These are phyloP conservation scores for Pyrochroa serraticornis DNA, from an alignment of 2,888 invertebrate genomes.

Conservation along the genomic window DNA sequence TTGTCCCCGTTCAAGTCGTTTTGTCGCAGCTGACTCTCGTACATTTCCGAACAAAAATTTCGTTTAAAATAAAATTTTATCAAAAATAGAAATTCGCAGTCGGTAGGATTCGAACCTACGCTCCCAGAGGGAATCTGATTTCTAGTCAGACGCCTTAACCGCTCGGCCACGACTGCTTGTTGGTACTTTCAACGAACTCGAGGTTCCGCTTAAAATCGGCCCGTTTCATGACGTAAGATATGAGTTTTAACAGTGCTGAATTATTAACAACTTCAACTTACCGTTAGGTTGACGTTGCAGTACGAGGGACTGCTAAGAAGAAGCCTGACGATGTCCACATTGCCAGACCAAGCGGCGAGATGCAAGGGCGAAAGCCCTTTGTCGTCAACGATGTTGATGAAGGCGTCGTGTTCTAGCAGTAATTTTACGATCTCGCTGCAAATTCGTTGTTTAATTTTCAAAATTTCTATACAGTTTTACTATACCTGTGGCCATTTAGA, in stretches of 20 bases:
- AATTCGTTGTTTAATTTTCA: neutral
- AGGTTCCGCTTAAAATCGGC: neutral
- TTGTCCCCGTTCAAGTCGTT: too few relatives aligned
- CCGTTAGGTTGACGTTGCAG: constrained; percentile 84
- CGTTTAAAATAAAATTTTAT: neutral
- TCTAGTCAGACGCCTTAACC: constrained; percentile 90
- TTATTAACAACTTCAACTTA: too few relatives aligned
- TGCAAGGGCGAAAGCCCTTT: constrained; percentile 93
- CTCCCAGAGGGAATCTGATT: constrained; percentile 90
- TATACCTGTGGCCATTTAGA: constrained; percentile 88
- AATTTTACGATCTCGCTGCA: constrained; percentile 83
- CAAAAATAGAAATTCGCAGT: constrained; percentile 62
- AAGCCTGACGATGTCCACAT: constrained; percentile 84
- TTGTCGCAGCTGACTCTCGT: too few relatives aligned
- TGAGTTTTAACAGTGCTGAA: too few relatives aligned
- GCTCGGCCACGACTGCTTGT: constrained; percentile 81
- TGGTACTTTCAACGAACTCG: neutral
- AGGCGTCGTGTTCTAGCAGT: constrained; percentile 84
- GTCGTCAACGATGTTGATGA: constrained; percentile 85
- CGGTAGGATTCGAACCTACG: constrained; percentile 91
- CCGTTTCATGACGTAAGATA: too few relatives aligned
- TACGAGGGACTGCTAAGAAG: constrained; percentile 81
- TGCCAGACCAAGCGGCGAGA: constrained; percentile 93
- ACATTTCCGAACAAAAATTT: too few relatives aligned
- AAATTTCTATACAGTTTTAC: constrained; percentile 23